Percentiles rank a stretch among this genome's conserved stretches.
Evolutionary conservation across 2,888 invertebrate species (phyloP).

Genomic region (Apamea crenata): DNA sequence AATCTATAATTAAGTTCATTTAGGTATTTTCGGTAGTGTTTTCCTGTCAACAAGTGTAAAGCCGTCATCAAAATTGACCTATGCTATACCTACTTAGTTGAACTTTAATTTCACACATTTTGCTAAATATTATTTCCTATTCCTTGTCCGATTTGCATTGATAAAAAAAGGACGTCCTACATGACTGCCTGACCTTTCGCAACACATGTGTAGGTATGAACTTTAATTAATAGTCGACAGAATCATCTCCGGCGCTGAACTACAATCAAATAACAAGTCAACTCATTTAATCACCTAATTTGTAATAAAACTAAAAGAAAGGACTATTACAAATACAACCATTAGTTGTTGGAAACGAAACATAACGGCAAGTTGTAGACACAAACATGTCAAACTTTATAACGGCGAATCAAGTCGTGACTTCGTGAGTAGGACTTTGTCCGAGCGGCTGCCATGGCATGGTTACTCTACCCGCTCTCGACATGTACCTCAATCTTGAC

Average conservation of each 20-base stretch:
- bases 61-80: conserved; percentile 5
- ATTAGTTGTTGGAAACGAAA: conserved; percentile 19
- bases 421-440: conserved; percentile 44
- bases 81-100: neutral
- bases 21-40: conserved; percentile 8
- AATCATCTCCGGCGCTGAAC: neutral
- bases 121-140: neutral
- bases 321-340: conserved; percentile 26
- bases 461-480: conserved; percentile 46
- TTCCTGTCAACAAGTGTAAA: conserved; percentile 26
- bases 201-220: neutral
- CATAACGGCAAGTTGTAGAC: conserved; percentile 26
- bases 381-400: conserved; percentile 41
- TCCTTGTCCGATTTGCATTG: neutral
- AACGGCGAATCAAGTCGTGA: conserved; percentile 33
- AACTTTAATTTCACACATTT: neutral
- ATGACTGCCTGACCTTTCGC: neutral
- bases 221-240: neutral
- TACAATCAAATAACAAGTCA: conserved; percentile 20
- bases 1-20: conserved; percentile 27
- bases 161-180: neutral
- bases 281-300: conserved; percentile 14
- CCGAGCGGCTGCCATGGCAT: conserved; percentile 29
- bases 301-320: conserved; percentile 40
- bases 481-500: conserved; percentile 64